Evolutionary conservation across 2,888 invertebrate genomes (phyloP).

Genomic region (Phlogophora meticulosa): DNA sequence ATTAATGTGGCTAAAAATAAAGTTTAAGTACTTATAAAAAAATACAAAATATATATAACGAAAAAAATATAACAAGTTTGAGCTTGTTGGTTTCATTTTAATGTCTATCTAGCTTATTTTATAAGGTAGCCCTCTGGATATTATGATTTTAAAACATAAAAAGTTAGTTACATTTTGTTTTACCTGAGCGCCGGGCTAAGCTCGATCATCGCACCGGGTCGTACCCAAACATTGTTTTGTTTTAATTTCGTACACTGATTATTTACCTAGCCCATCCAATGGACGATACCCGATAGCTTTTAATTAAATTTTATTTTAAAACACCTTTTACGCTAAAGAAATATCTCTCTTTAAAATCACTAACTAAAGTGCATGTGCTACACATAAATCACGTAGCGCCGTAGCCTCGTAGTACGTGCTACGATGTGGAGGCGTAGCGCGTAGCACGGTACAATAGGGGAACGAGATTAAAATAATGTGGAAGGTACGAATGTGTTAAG

Average conservation of each 20-base stretch:
- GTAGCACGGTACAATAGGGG: conserved; percentile 34
- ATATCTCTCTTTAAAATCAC: conserved; percentile 38
- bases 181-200: not conserved
- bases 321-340: conserved; percentile 27
- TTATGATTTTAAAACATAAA: not conserved
- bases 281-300: conserved; percentile 35
- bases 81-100: too few species aligned
- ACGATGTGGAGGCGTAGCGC: conserved; percentile 64
- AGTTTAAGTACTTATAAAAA: too few species aligned
- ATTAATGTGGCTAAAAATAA: too few species aligned
- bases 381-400: conserved; percentile 59
- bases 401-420: conserved; percentile 69
- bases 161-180: conserved; percentile 9
- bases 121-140: too few species aligned
- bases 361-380: conserved; percentile 35
- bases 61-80: not conserved
- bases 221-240: conserved; percentile 24
- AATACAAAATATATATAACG: not conserved
- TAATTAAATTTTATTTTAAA: conserved; percentile 32
- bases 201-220: not conserved
- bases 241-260: conserved; percentile 28
- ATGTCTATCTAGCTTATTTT: not conserved
- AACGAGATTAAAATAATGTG: conserved; percentile 56
- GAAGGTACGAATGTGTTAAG: conserved; percentile 41
- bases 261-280: conserved; percentile 10